These are phyloP conservation scores for Rhinoderma darwinii DNA, from an alignment of 2,113 vertebrate species.

Conservation along the genomic window DNA sequence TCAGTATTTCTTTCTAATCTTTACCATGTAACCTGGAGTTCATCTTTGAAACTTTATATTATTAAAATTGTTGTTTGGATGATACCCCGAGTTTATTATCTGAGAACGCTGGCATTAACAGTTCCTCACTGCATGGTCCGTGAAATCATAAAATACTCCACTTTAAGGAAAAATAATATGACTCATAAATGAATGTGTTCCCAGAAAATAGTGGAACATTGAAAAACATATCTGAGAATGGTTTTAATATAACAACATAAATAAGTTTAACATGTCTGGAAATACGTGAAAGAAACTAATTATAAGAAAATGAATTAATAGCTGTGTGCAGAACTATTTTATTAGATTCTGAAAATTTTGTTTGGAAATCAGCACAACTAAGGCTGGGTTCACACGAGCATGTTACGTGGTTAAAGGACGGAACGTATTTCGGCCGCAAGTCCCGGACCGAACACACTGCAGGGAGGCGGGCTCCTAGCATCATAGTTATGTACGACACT, in stretches of 20 bases:
- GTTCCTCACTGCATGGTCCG: background rate
- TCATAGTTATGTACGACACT: no score
- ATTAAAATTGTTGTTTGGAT: slow-evolving; percentile 3
- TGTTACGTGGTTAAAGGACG: no score
- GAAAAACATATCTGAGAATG: slow-evolving; percentile 16
- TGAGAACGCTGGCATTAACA: background rate
- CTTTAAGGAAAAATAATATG: slow-evolving; percentile 17
- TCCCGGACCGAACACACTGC: no score
- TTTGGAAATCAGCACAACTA: background rate
- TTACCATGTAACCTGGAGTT: background rate
- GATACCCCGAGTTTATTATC: background rate
- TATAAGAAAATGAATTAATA: background rate
- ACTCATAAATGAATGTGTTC: slow-evolving; percentile 20
- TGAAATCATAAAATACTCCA: background rate
- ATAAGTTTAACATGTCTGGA: background rate
- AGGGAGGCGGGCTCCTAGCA: no score
- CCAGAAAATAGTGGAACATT: slow-evolving; percentile 19
- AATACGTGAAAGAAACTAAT: background rate
- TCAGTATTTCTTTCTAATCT: background rate
- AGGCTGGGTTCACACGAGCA: no score
- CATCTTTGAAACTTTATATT: background rate
- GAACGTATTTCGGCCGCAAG: no score
- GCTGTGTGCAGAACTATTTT: background rate
- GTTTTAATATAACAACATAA: background rate
- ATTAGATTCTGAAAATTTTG: background rate